A percentile compares a stretch with the other conserved stretches of the same genome.
Evolutionary conservation across 2,797 vertebrate species (phyloP).

Genomic region (Fistularia commersonii): DNA sequence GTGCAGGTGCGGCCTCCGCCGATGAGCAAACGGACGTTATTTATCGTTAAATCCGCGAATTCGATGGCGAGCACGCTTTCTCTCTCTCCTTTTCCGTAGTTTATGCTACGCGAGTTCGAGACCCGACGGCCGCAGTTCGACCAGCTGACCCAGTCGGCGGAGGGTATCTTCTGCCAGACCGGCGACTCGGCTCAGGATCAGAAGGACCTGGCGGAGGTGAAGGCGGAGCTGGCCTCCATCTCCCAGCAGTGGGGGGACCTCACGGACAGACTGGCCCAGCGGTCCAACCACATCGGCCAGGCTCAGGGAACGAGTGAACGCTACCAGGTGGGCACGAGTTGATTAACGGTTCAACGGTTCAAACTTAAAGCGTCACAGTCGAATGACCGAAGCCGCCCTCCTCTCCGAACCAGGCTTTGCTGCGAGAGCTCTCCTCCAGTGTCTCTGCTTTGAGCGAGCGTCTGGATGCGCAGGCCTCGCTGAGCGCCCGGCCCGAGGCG

Average conservation of each 20-base stretch:
- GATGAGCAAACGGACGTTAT: background rate
- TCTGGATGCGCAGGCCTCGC: conserved; percentile 82
- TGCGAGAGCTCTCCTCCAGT: conserved; percentile 85
- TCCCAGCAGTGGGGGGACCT: conserved; percentile 88
- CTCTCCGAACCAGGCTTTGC: conserved; percentile 62
- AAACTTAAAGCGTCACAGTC: too few relatives aligned
- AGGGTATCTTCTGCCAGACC: conserved; percentile 83
- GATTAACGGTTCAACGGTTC: background rate
- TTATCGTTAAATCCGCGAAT: background rate
- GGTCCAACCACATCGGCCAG: conserved; percentile 88
- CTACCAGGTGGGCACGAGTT: conserved; percentile 73
- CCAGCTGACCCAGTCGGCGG: conserved; percentile 88
- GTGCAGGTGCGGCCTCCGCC: conserved; percentile 77
- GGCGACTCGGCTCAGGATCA: conserved; percentile 74
- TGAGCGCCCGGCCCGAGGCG: conserved; percentile 90
- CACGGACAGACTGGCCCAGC: conserved; percentile 80
- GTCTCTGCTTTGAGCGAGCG: conserved; percentile 79
- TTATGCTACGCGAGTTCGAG: conserved; percentile 99
- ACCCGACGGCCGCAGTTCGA: conserved; percentile 88
- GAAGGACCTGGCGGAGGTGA: conserved; percentile 80
- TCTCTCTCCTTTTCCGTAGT: conserved; percentile 67
- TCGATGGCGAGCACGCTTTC: background rate
- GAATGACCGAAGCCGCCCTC: background rate
- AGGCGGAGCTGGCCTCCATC: conserved; percentile 82
- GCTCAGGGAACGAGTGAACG: conserved; percentile 88